A percentile compares a stretch with the other conserved stretches of the same genome.
phyloP scores from a whole-genome alignment of 2,888 invertebrate genomes.

The Stenurella melanura region DNA sequence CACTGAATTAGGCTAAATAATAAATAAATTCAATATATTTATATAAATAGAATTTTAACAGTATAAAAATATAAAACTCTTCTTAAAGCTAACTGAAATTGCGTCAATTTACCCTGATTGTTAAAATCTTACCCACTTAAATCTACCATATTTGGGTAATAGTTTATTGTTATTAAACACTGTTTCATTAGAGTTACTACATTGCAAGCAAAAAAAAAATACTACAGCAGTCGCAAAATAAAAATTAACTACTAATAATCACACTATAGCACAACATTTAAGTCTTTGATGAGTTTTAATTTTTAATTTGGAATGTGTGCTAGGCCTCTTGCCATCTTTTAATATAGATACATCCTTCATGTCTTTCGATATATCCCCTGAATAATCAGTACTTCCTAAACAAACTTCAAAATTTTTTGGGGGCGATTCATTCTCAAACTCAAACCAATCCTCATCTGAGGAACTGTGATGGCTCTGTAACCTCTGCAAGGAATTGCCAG shows the following conservation, averaged over 20 bases:
- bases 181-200: constrained; percentile 38
- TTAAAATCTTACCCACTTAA: not conserved
- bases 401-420: constrained; percentile 44
- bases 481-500: constrained; percentile 64
- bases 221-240: constrained; percentile 51
- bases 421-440: constrained; percentile 66
- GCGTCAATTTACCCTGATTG: not conserved
- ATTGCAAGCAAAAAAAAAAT: constrained; percentile 47
- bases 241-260: constrained; percentile 53
- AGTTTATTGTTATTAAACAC: constrained; percentile 34
- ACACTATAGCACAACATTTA: constrained; percentile 59
- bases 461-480: constrained; percentile 73
- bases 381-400: constrained; percentile 40
- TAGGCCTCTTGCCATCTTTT: constrained; percentile 43
- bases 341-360: constrained; percentile 46
- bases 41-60: not conserved
- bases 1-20: not conserved
- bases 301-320: constrained; percentile 40
- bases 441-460: constrained; percentile 74
- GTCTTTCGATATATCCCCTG: constrained; percentile 36
- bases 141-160: not conserved
- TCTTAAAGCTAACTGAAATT: not conserved
- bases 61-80: not conserved
- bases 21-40: not conserved
- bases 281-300: constrained; percentile 49